Evolutionary conservation across 2,888 invertebrate genomes (phyloP), one percentile per base, ranked within the genome.

Genomic region (Balanococcus diminutus): DNA sequence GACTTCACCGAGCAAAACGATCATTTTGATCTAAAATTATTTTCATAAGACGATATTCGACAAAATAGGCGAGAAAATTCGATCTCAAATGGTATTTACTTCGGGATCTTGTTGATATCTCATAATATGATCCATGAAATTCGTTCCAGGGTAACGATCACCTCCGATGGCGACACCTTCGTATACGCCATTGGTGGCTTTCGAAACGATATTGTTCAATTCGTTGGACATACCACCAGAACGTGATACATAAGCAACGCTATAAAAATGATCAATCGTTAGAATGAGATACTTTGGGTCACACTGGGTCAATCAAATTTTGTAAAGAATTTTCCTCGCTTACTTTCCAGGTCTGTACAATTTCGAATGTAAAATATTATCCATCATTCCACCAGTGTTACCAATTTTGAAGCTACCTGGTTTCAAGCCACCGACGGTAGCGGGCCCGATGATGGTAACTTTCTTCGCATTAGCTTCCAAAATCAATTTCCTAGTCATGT

Each of bases 211-310:
- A 90, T 99, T 99, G 92, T 99, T 99, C 87, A 99, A 91, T 90
- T 99, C 99, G 90, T 99, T 99, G 82, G 98, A 98, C 99, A 99
- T 99, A 9, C 99, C 99, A 39, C 99, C 99, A 0, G 98, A 99
- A 31, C 87, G 87, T n/a, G 87, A 87, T n/a, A 99, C 99, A 90
- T 99, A 99, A 0, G 98, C 98, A 85, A 99, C 97, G 89, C 98
- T 96, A 90, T 1, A 91, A 90, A 31, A 8, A 83, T 11, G 6
- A 42, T 42, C 11, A 5, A 2, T 42, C 14, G 42, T 39, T 28
- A 42, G n/a, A 83, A 56, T n/a, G 11, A 32, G n/a, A n/a, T n/a
- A n/a, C n/a, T n/a, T n/a, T n/a, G n/a, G n/a, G n/a, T n/a, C n/a
- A n/a, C n/a, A n/a, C n/a, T n/a, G n/a, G n/a, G n/a, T 19, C 19